Percentiles rank a stretch among this genome's conserved stretches.
Conservation (phyloP, 2,888 invertebrate species). For the Megamerina dolium region DNA sequence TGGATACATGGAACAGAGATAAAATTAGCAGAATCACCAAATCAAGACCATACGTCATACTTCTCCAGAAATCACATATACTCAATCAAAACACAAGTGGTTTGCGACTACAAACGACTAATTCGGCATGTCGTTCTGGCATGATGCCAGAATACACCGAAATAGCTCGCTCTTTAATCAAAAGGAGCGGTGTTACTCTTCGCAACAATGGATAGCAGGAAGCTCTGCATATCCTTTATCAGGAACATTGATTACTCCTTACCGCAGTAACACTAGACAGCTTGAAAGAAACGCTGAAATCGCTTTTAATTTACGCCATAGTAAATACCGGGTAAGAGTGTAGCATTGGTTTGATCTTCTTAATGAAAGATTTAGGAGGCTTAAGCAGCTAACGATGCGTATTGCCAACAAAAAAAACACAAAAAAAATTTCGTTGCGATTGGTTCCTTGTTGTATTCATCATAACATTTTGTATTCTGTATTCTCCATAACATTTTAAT, state of each 20-base stretch:
- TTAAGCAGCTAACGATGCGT: constrained; percentile 6
- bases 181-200: background rate
- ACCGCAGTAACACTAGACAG: background rate
- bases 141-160: constrained; percentile 5
- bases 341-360: constrained; percentile 13
- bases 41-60: constrained; percentile 1
- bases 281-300: no score
- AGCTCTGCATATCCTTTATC: constrained; percentile 5
- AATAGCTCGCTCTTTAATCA: constrained; percentile 1
- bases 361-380: constrained; percentile 16
- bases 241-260: background rate
- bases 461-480: background rate
- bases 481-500: no score
- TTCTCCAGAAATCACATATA: constrained; percentile 1
- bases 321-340: constrained; percentile 14
- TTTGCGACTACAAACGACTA: constrained; percentile 9
- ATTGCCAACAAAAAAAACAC: background rate
- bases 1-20: constrained; percentile 4
- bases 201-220: constrained; percentile 6
- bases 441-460: background rate
- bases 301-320: constrained; percentile 15
- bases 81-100: constrained; percentile 5
- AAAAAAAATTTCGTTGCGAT: background rate
- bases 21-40: constrained; percentile 1
- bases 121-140: constrained; percentile 5